Evolutionary conservation across 2,797 vertebrate genomes (phyloP), one percentile per base, ranked within the genome.

Genomic region (Buceros bicornis): DNA sequence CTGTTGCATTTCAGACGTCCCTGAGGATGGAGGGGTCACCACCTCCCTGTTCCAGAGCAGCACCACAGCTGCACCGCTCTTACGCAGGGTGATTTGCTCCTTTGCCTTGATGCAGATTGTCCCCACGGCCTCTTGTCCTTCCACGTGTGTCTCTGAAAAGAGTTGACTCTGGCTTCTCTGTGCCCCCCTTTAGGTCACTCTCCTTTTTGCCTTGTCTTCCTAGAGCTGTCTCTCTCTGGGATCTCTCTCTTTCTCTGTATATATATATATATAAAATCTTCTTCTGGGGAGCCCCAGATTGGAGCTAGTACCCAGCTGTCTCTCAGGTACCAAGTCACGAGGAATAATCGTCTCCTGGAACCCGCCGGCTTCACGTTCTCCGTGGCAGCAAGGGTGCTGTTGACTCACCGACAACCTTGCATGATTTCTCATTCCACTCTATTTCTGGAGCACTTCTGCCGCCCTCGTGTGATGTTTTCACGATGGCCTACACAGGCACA

Each of bases 371-470:
- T 65, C 4, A 3, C 1, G 3, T 72, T 82, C 33, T 82, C 47
- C 16, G 4, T 17, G 65, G 70, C 62, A 84, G 66, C 37, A 89
- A 79, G 10, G 42, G 37, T 4, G 12, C 28, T 79, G 45, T 48
- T 84, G 78, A 79, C 54, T 74, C 33, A 56, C 0, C 1, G 81
- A 53, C 22, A 65, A 29, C 47, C 29, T 60, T 15, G 25, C 10
- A 5, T 29, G 57, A 56, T 61, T 84, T 74, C 65, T 91, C 66
- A 43, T 89, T 47, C 50, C 72, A 61, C 58, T 84, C 45, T 64
- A 10, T 85, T 95, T 89, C 74, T 89, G 82, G 89, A 87, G 86
- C 77, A 45, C 47, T 94, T 72, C 69, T 78, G 81, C 78, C 5
- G 5, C 80, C 35, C 80, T 57, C 7, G 1, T 13, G 37, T 56